Conservation (phyloP, 1,140 invertebrate species). For the Rhagoletis zephyria region DNA sequence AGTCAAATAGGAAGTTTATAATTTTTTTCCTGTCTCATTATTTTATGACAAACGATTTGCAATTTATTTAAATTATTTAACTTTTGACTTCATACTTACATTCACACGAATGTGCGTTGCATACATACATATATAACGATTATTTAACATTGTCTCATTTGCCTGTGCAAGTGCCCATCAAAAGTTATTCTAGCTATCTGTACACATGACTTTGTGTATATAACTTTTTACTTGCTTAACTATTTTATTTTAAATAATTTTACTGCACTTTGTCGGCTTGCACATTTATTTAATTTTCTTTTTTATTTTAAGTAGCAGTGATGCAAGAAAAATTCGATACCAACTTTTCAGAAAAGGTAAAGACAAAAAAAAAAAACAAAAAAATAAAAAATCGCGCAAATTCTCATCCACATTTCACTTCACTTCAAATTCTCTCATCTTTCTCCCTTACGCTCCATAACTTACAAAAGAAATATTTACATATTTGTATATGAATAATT, state of each 20-base stretch:
- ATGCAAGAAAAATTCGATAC: conserved; percentile 28
- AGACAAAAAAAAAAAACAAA: not conserved
- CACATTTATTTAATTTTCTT: conserved; percentile 2
- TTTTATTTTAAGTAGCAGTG: conserved; percentile 30
- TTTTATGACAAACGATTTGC: not conserved
- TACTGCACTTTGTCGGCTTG: conserved; percentile 22
- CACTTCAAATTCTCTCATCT: conserved; percentile 32
- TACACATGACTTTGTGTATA: not conserved
- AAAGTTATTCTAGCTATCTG: not conserved
- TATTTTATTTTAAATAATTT: conserved; percentile 10
- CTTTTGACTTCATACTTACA: not conserved
- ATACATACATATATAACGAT: not conserved
- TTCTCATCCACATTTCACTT: conserved; percentile 5
- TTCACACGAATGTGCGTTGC: not conserved
- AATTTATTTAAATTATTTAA: not conserved
- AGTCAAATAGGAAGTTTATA: not conserved
- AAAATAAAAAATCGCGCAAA: not conserved
- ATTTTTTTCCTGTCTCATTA: not conserved
- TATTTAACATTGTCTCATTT: not conserved
- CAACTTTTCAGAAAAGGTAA: conserved; percentile 35
- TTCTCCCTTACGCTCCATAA: not conserved
- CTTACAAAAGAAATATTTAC: conserved; percentile 43
- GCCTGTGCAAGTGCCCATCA: not conserved
- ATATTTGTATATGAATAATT: conserved; percentile 4
- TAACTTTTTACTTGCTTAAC: not conserved